A percentile compares a stretch with the other conserved stretches of the same genome.
These are phyloP conservation scores for Drosophila kurseongensis DNA, from an alignment of 1,140 invertebrate species.

Conservation along the genomic window DNA sequence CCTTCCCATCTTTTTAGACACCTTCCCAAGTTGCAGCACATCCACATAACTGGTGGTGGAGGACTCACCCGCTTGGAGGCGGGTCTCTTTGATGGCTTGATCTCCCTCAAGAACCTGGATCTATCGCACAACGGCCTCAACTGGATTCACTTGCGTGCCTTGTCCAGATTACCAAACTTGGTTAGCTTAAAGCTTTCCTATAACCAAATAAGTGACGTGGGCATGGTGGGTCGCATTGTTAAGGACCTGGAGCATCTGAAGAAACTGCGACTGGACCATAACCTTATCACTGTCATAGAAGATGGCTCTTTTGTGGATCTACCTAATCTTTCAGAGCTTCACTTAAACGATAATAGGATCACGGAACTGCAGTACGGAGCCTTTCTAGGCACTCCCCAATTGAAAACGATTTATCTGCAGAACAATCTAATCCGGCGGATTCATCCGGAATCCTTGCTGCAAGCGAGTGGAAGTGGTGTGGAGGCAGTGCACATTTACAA, in stretches of 20 bases:
- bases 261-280: conserved; percentile 89
- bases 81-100: conserved; percentile 90
- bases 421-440: conserved; percentile 91
- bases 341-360: conserved; percentile 90
- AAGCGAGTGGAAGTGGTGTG: conserved; percentile 88
- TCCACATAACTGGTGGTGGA: conserved; percentile 90
- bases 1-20: conserved; percentile 90
- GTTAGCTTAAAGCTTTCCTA: conserved; percentile 89
- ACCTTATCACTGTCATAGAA: conserved; percentile 89
- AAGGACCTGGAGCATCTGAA: conserved; percentile 90
- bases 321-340: conserved; percentile 88
- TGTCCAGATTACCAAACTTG: conserved; percentile 89
- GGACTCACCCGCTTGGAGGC: conserved; percentile 89
- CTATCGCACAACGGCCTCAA: conserved; percentile 91
- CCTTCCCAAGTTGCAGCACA: conserved; percentile 89
- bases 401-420: conserved; percentile 91
- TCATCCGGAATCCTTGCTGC: conserved; percentile 92
- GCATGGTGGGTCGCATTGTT: conserved; percentile 90
- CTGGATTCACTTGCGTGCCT: conserved; percentile 91
- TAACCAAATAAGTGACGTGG: conserved; percentile 91
- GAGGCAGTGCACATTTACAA: conserved; percentile 91
- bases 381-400: conserved; percentile 90
- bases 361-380: conserved; percentile 90
- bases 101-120: conserved; percentile 90
- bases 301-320: conserved; percentile 93